Percentiles rank a stretch among this genome's conserved stretches.
phyloP scores from a whole-genome alignment of 2,113 vertebrate species.

The Leptosomus discolor region DNA sequence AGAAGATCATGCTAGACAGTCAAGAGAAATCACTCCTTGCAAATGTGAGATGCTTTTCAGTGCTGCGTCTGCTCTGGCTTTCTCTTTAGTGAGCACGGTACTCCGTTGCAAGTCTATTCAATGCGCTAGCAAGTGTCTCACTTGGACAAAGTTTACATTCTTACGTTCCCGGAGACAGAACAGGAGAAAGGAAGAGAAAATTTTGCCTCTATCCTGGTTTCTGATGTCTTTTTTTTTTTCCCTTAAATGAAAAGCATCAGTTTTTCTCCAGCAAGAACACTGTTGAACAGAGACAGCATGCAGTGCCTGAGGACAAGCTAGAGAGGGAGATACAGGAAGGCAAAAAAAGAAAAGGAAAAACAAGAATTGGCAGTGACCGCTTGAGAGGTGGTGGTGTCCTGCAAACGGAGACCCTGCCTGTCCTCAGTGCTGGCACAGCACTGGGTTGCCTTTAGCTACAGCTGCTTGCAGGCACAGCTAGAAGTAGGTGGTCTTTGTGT shows the following conservation, averaged over 20 bases:
- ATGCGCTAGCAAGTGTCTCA: neutral
- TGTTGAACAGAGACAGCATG: neutral
- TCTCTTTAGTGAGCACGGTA: neutral
- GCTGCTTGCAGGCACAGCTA: neutral
- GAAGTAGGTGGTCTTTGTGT: slow-evolving; percentile 7
- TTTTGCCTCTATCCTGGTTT: neutral
- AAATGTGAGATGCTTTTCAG: neutral
- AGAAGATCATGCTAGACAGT: neutral
- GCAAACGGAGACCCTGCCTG: neutral
- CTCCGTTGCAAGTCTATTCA: neutral
- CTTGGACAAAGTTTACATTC: neutral
- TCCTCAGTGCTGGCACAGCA: neutral
- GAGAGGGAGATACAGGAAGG: neutral
- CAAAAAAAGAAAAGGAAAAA: neutral
- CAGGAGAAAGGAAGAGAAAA: neutral
- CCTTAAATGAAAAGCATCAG: neutral
- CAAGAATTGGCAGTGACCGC: neutral
- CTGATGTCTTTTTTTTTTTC: neutral
- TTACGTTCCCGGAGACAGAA: neutral
- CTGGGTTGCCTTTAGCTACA: neutral
- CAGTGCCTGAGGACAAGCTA: neutral
- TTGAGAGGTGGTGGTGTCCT: neutral
- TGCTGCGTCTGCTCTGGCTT: neutral
- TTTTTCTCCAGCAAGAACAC: neutral
- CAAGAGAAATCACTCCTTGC: neutral